Percentiles rank a stretch among this genome's conserved stretches.
phyloP scores from a whole-genome alignment of 2,113 vertebrate genomes.

The Myxocyprinus asiaticus region DNA sequence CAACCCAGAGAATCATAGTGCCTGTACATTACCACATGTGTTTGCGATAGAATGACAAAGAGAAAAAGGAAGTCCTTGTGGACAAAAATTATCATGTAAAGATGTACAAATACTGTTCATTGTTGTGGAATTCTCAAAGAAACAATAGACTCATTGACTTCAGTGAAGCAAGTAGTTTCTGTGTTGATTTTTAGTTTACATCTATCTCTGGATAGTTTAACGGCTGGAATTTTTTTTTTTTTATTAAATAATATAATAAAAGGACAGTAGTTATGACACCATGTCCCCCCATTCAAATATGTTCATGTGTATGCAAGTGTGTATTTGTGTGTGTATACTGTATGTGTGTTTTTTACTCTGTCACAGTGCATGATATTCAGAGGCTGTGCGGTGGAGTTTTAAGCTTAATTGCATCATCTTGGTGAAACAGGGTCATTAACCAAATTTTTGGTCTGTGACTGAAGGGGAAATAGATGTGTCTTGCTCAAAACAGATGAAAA shows the following conservation, averaged over 20 bases:
- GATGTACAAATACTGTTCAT: neutral
- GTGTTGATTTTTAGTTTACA: too few species aligned
- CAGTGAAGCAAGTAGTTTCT: neutral
- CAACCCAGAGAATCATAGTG: neutral
- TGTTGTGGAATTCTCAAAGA: neutral
- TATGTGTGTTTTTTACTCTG: too few species aligned
- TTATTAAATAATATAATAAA: neutral
- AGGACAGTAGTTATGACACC: too few species aligned
- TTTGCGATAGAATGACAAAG: neutral
- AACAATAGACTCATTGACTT: neutral
- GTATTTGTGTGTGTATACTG: too few species aligned
- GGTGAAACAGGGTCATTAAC: conserved; percentile 9
- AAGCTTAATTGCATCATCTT: conserved; percentile 46
- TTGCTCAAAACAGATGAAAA: conserved; percentile 10
- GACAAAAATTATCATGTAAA: neutral
- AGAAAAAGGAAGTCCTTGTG: neutral
- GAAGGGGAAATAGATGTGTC: conserved; percentile 11
- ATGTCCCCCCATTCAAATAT: too few species aligned
- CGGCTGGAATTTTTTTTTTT: neutral
- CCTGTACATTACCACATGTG: neutral
- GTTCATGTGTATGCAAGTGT: neutral
- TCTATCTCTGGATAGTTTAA: too few species aligned
- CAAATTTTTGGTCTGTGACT: conserved; percentile 41
- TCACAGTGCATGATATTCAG: too few species aligned
- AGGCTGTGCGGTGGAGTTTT: too few species aligned